Evolutionary conservation across 1,140 invertebrate species (phyloP).

Genomic region (Drosophila melanica): DNA sequence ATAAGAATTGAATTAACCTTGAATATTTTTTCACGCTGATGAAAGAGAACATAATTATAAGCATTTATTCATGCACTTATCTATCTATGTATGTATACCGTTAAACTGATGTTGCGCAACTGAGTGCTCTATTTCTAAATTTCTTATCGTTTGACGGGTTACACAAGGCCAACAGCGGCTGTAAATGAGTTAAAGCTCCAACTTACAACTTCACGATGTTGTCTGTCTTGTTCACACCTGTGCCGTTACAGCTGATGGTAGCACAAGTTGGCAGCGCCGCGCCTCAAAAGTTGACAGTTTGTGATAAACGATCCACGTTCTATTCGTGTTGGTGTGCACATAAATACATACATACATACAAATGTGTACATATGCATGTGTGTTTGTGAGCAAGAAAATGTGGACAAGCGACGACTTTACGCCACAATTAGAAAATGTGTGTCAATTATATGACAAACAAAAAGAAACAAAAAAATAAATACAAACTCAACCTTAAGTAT

Average conservation of each 20-base stretch:
- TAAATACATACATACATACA: too few species aligned
- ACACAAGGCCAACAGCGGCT: slow-evolving; percentile 20
- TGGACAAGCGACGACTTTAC: slow-evolving; percentile 58
- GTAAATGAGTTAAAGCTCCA: slow-evolving; percentile 6
- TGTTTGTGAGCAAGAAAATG: slow-evolving; percentile 32
- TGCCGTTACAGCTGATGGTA: slow-evolving; percentile 58
- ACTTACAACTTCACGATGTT: slow-evolving; percentile 14
- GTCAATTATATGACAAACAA: slow-evolving; percentile 74
- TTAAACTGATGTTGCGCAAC: slow-evolving; percentile 49
- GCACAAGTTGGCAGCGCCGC: slow-evolving; percentile 44
- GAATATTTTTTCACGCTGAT: not conserved
- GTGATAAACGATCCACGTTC: slow-evolving; percentile 52
- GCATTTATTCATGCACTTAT: not conserved
- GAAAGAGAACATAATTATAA: too few species aligned
- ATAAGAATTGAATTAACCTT: slow-evolving; percentile 2
- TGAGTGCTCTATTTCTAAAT: slow-evolving; percentile 27
- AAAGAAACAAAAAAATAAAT: slow-evolving; percentile 26
- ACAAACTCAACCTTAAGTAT: slow-evolving; percentile 52
- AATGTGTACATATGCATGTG: not conserved
- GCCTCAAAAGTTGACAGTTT: slow-evolving; percentile 49
- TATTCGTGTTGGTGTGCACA: not conserved
- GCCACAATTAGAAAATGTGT: slow-evolving; percentile 79
- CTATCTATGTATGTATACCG: not conserved
- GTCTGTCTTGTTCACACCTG: slow-evolving; percentile 32
- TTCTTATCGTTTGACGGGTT: slow-evolving; percentile 47